Evolutionary conservation across 2,113 vertebrate genomes (phyloP).

Genomic region (Synodontis membranacea): DNA sequence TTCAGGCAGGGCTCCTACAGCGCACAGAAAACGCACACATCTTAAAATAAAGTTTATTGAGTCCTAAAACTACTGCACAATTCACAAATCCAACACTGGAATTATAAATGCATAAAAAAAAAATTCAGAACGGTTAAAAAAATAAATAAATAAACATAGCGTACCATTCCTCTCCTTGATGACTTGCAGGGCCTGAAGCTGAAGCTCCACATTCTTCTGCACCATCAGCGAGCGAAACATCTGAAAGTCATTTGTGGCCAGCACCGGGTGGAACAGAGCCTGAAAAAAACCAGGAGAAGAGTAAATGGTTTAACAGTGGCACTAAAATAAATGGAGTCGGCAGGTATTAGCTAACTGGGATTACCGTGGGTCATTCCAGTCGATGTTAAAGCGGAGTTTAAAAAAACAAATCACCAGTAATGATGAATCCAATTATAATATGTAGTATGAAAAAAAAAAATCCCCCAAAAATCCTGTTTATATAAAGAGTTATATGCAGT

Average conservation of each 20-base stretch:
- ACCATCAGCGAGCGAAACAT: conserved; percentile 96
- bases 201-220: conserved; percentile 96
- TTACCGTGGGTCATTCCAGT: not conserved
- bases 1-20: conserved; percentile 86
- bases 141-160: not conserved
- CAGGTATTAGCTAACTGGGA: not conserved
- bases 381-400: not conserved
- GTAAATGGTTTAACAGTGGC: not conserved
- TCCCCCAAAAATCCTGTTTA: not conserved
- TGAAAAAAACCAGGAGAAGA: conserved; percentile 54
- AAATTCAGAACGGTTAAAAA: not conserved
- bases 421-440: not conserved
- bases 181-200: conserved; percentile 92
- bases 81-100: not conserved
- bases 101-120: too few species aligned
- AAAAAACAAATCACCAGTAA: conserved; percentile 2
- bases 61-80: not conserved
- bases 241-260: conserved; percentile 94
- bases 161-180: conserved; percentile 94
- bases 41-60: not conserved
- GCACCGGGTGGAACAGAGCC: conserved; percentile 87
- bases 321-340: not conserved
- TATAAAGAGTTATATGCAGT: too few species aligned
- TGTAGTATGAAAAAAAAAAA: not conserved
- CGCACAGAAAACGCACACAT: not conserved